A percentile compares a stretch with the other conserved stretches of the same genome.
Conservation (phyloP, 1,140 invertebrate genomes). For the Dendroctonus valens region DNA sequence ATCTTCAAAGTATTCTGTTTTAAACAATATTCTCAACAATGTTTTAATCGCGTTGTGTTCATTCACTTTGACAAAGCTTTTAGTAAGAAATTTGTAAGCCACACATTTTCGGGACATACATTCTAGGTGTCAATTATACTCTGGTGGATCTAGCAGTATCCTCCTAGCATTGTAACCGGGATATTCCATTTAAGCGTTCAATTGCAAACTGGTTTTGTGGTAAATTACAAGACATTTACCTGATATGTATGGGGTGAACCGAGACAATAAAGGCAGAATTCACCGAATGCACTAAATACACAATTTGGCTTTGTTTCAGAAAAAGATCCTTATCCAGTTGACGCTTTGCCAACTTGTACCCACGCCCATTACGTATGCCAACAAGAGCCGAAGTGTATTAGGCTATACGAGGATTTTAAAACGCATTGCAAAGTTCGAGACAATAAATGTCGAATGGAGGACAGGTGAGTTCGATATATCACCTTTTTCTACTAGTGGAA, state of each 20-base stretch:
- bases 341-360: conserved; percentile 82
- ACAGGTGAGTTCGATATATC: conserved; percentile 59
- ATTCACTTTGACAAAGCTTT: too few species aligned
- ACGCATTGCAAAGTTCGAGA: conserved; percentile 78
- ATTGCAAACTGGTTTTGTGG: too few species aligned
- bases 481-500: background rate
- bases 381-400: conserved; percentile 70
- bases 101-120: too few species aligned
- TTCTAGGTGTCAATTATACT: too few species aligned
- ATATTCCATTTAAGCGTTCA: too few species aligned
- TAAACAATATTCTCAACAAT: too few species aligned
- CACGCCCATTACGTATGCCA: conserved; percentile 81
- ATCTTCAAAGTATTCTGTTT: too few species aligned
- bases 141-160: too few species aligned
- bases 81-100: too few species aligned
- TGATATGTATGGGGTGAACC: background rate
- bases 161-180: too few species aligned
- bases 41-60: too few species aligned
- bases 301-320: conserved; percentile 57
- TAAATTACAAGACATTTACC: background rate
- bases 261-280: conserved; percentile 9
- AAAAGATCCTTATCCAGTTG: conserved; percentile 81
- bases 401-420: conserved; percentile 81
- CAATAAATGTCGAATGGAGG: conserved; percentile 82
- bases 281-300: conserved; percentile 5